Percentiles rank a stretch among this genome's conserved stretches.
Conservation (phyloP, 2,888 invertebrate species). For the Chironomus riparius region DNA sequence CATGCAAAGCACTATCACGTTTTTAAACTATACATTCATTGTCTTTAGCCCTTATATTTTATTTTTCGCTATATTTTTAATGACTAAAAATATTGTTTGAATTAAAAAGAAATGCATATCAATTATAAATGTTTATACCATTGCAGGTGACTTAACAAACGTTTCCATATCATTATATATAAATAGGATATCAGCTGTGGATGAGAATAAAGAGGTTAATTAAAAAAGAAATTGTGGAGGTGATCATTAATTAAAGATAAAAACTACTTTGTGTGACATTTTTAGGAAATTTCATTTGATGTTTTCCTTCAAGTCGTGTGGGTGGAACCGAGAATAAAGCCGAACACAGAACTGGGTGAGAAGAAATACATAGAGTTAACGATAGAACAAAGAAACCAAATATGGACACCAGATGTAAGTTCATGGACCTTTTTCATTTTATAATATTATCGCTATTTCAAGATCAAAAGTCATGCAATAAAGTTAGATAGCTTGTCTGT, state of each 20-base stretch:
- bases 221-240: background rate
- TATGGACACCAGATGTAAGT: slow-evolving; percentile 31
- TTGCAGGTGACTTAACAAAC: slow-evolving; percentile 39
- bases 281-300: slow-evolving; percentile 54
- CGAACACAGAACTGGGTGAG: slow-evolving; percentile 29
- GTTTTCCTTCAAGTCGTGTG: slow-evolving; percentile 57
- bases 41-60: background rate
- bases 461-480: too few relatives aligned
- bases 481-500: too few relatives aligned
- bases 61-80: too few relatives aligned
- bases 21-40: background rate
- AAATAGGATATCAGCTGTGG: slow-evolving; percentile 53
- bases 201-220: slow-evolving; percentile 55
- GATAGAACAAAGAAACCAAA: slow-evolving; percentile 33
- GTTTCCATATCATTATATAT: slow-evolving; percentile 53
- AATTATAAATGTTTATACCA: background rate
- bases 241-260: background rate
- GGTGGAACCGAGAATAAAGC: slow-evolving; percentile 47
- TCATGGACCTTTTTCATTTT: too few relatives aligned
- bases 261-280: slow-evolving; percentile 29
- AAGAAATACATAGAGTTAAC: slow-evolving; percentile 33
- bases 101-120: background rate
- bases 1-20: background rate
- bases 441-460: too few relatives aligned
- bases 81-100: background rate